These are phyloP conservation scores for Chionomys nivalis DNA, from an alignment of 2,113 vertebrate species.

Conservation along the genomic window DNA sequence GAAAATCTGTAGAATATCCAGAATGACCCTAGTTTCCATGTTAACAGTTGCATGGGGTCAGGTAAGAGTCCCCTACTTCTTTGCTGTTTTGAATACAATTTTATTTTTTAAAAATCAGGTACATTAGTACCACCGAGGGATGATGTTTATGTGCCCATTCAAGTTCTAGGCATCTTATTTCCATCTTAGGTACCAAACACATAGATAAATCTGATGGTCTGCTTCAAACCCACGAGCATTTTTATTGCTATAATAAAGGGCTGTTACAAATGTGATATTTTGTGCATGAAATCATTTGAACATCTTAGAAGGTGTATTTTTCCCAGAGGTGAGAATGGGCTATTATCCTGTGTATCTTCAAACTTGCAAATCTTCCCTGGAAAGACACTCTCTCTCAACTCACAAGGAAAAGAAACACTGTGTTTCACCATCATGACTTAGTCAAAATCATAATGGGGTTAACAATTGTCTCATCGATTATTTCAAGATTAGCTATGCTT, in stretches of 20 bases:
- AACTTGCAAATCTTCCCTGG: conserved; percentile 60
- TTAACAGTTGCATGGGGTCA: not conserved
- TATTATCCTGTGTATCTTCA: conserved; percentile 50
- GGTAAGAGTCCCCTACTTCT: not conserved
- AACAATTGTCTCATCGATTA: conserved; percentile 51
- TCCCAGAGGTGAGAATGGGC: not conserved
- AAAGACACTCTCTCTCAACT: conserved; percentile 15
- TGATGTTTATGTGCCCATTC: not conserved
- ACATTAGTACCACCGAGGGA: conserved; percentile 26
- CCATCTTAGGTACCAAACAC: not conserved
- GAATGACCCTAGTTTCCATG: not conserved
- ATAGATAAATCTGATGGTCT: not conserved
- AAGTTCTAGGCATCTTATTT: conserved; percentile 30
- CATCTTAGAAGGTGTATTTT: conserved; percentile 34
- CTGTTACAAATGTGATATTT: conserved; percentile 23
- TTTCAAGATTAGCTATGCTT: conserved; percentile 38
- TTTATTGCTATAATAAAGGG: conserved; percentile 61
- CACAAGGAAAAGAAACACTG: not conserved
- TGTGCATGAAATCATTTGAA: conserved; percentile 59
- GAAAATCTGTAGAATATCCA: not conserved
- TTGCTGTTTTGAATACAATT: not conserved
- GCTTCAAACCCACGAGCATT: conserved; percentile 17
- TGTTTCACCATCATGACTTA: conserved; percentile 40
- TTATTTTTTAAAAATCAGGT: not conserved
- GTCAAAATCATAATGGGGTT: not conserved